Conservation (phyloP, 2,113 vertebrate genomes). For the Nothoprocta perdicaria region DNA sequence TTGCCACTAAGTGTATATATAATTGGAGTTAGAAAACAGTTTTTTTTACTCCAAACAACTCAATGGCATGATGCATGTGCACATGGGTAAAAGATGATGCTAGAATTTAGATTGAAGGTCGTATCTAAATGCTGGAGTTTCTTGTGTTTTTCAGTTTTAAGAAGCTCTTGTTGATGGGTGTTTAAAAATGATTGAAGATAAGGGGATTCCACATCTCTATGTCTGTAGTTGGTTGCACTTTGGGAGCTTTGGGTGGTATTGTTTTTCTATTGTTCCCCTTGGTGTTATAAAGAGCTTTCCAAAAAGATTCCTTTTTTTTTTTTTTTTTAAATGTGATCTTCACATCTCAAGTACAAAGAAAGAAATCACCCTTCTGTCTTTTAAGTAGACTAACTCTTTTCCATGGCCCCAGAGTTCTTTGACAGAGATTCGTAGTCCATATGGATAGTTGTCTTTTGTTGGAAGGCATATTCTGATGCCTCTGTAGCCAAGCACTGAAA, state of each 20-base stretch:
- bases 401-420: neutral
- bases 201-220: neutral
- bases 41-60: neutral
- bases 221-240: neutral
- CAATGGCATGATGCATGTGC: neutral
- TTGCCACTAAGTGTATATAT: neutral
- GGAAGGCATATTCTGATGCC: neutral
- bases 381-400: neutral
- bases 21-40: neutral
- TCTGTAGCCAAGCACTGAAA: neutral
- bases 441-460: neutral
- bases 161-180: neutral
- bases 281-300: neutral
- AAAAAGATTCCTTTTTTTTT: neutral
- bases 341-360: neutral
- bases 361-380: neutral
- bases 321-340: neutral
- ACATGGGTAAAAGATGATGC: neutral
- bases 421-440: neutral
- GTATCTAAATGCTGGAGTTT: neutral
- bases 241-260: neutral
- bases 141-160: neutral
- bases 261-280: neutral
- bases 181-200: neutral
- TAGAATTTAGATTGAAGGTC: neutral